A percentile compares a stretch with the other conserved stretches of the same genome.
Evolutionary conservation across 2,888 invertebrate species (phyloP).

Genomic region (Stenoptilia bipunctidactyla): DNA sequence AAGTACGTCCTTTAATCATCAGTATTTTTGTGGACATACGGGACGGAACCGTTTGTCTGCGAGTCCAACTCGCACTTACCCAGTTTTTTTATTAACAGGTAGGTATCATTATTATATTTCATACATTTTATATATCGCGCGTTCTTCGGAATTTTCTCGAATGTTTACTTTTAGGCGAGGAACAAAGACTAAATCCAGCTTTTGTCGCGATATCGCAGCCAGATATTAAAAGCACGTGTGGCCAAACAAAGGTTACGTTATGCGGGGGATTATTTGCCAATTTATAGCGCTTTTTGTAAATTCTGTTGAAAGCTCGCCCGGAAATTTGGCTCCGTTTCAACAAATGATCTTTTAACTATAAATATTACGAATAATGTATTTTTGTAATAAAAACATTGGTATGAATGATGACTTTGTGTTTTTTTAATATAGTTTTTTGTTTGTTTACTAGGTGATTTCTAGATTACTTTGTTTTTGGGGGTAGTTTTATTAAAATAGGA

Average conservation of each 20-base stretch:
- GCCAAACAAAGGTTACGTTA: conserved; percentile 71
- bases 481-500: too few species aligned
- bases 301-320: conserved; percentile 61
- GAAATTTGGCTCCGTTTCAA: conserved; percentile 71
- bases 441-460: too few species aligned
- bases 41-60: too few species aligned
- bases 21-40: too few species aligned
- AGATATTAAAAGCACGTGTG: conserved; percentile 71
- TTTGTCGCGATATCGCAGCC: conserved; percentile 44
- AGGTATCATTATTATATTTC: conserved; percentile 29
- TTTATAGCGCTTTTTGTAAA: conserved; percentile 68
- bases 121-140: conserved; percentile 16
- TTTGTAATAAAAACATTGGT: conserved; percentile 38
- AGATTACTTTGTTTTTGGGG: too few species aligned
- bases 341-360: conserved; percentile 66
- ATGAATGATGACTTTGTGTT: conserved; percentile 29
- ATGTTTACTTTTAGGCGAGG: conserved; percentile 49
- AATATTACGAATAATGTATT: conserved; percentile 47
- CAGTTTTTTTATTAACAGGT: too few species aligned
- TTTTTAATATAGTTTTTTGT: neutral
- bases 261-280: conserved; percentile 71
- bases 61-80: too few species aligned
- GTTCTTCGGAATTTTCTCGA: conserved; percentile 34
- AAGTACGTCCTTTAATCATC: too few species aligned
- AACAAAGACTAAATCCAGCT: conserved; percentile 63